A percentile compares a stretch with the other conserved stretches of the same genome.
Evolutionary conservation across 1,140 invertebrate genomes (phyloP).

Genomic region (Helicoverpa zea): DNA sequence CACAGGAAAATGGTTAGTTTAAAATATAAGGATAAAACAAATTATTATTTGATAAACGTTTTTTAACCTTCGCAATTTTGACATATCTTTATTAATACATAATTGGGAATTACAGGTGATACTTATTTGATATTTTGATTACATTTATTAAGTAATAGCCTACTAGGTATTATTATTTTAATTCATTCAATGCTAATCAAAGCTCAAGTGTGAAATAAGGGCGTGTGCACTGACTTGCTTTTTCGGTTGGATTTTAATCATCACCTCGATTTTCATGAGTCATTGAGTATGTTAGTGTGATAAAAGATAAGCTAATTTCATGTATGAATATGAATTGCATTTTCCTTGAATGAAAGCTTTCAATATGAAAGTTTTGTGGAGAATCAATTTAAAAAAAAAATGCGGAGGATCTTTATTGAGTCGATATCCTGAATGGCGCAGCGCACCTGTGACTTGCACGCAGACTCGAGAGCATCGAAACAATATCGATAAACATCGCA

Average conservation of each 20-base stretch:
- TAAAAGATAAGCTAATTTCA: neutral
- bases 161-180: no score
- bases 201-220: neutral
- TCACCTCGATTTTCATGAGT: neutral
- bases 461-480: neutral
- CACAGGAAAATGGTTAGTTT: no score
- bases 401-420: neutral
- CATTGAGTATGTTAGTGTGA: neutral
- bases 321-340: neutral
- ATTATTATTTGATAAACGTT: no score
- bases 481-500: constrained; percentile 5
- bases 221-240: neutral
- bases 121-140: no score
- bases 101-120: no score
- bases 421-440: neutral
- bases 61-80: no score
- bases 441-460: neutral
- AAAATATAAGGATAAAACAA: no score
- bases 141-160: no score
- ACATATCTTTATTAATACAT: no score
- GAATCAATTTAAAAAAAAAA: no score
- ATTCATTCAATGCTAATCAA: neutral
- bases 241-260: neutral
- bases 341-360: no score
- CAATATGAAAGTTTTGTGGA: no score